phyloP scores from a whole-genome alignment of 1,140 invertebrate genomes.

The Aradophagus sp. region DNA sequence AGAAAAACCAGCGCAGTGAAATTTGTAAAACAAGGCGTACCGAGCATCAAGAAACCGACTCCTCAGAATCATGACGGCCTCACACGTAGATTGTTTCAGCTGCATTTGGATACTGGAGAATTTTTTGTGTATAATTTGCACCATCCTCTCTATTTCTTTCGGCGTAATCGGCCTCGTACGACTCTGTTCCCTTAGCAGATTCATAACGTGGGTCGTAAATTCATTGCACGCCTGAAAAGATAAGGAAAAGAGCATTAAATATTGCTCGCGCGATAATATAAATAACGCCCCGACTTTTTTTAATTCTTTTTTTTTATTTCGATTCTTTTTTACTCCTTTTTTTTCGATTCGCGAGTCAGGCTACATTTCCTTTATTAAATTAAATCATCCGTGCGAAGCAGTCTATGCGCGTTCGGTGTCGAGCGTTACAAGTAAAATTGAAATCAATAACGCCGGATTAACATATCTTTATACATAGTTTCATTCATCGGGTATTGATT shows the following conservation, averaged over 20 bases:
- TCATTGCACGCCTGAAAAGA: constrained; percentile 94
- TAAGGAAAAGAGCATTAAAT: constrained; percentile 29
- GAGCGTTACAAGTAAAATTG: constrained; percentile 12
- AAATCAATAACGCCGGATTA: constrained; percentile 30
- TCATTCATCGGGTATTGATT: constrained; percentile 30
- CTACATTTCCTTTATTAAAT: no score
- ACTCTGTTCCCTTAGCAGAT: constrained; percentile 96
- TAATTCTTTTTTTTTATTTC: no score
- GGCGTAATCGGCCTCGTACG: constrained; percentile 96
- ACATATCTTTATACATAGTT: constrained; percentile 20
- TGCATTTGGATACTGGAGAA: constrained; percentile 99
- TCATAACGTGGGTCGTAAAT: constrained; percentile 99
- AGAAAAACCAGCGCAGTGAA: constrained; percentile 1
- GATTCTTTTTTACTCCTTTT: no score
- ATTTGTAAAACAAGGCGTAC: constrained; percentile 65
- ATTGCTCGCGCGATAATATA: constrained; percentile 15
- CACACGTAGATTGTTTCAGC: constrained; percentile 99
- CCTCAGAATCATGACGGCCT: constrained; percentile 99
- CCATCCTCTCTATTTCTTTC: constrained; percentile 99
- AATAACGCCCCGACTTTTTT: constrained; percentile 6
- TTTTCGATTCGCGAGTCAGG: no score
- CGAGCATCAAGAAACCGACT: constrained; percentile 95
- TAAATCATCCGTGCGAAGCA: no score
- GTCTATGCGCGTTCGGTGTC: no score
- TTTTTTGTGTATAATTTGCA: constrained; percentile 99